Percentiles rank a stretch among this genome's conserved stretches.
Evolutionary conservation across 2,888 invertebrate genomes (phyloP).

Genomic region (Coelopa pilipes): DNA sequence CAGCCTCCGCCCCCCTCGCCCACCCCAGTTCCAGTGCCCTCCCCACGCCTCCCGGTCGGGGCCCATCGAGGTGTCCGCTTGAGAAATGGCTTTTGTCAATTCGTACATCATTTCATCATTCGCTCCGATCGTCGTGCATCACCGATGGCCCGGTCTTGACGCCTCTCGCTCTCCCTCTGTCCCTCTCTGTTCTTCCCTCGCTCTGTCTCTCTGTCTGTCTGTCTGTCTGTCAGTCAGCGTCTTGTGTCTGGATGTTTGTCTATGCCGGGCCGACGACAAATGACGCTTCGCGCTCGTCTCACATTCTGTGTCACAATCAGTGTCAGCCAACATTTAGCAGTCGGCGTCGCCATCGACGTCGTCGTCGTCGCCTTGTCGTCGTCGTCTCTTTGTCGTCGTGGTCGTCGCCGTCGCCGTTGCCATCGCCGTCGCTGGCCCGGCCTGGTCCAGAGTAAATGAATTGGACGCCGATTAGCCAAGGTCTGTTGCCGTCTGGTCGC

Average conservation of each 20-base stretch:
- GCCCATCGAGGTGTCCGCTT: constrained; percentile 50
- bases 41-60: background rate
- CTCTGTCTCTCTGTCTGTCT: background rate
- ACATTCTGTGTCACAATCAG: background rate
- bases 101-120: constrained; percentile 32
- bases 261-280: background rate
- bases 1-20: constrained; percentile 10
- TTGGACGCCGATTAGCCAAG: constrained; percentile 37
- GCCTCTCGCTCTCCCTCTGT: background rate
- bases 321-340: constrained; percentile 10
- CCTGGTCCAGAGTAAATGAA: constrained; percentile 48
- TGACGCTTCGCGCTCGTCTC: background rate
- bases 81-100: constrained; percentile 52
- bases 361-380: background rate
- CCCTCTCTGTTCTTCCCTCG: too few species aligned
- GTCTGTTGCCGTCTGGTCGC: background rate
- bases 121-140: background rate
- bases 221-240: too few species aligned
- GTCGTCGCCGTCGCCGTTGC: background rate
- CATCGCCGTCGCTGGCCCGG: background rate
- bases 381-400: background rate
- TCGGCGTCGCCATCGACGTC: background rate
- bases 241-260: constrained; percentile 1
- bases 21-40: too few species aligned
- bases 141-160: background rate